A percentile compares a stretch with the other conserved stretches of the same genome.
phyloP scores from a whole-genome alignment of 2,113 vertebrate species.

The Cololabis saira region DNA sequence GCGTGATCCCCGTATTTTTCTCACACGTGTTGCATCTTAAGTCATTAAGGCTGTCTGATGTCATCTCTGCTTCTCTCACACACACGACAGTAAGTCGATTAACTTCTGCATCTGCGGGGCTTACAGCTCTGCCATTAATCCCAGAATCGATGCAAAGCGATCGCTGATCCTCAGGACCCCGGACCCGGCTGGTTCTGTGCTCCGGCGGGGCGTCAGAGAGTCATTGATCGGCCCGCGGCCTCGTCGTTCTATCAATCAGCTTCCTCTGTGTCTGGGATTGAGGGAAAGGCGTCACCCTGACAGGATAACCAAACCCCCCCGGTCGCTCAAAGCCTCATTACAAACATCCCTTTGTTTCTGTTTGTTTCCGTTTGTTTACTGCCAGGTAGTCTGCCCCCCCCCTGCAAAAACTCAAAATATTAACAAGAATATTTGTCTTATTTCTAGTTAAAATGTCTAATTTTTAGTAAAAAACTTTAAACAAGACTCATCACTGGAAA shows the following conservation, averaged over 20 bases:
- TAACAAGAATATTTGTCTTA: too few species aligned
- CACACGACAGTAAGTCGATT: conserved; percentile 8
- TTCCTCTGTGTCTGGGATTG: conserved; percentile 51
- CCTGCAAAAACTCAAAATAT: too few species aligned
- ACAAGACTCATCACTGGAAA: too few species aligned
- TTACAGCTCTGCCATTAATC: conserved; percentile 30
- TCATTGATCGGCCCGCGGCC: conserved; percentile 20
- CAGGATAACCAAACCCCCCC: conserved; percentile 50
- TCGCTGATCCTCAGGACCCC: conserved; percentile 21
- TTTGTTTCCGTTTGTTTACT: conserved; percentile 23
- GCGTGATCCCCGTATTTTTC: background rate
- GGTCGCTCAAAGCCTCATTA: conserved; percentile 62
- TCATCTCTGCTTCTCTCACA: conserved; percentile 14
- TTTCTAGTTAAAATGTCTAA: too few species aligned
- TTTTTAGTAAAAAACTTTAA: too few species aligned
- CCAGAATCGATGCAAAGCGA: conserved; percentile 16
- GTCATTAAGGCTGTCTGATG: conserved; percentile 7
- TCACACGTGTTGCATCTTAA: background rate
- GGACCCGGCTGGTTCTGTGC: conserved; percentile 1
- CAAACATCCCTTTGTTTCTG: conserved; percentile 74
- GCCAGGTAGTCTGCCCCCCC: conserved; percentile 42
- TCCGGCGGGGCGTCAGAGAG: background rate
- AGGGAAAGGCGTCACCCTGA: conserved; percentile 28
- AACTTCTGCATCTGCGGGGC: background rate
- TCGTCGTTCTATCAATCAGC: conserved; percentile 56